phyloP scores from a whole-genome alignment of 2,797 vertebrate species.

The Cyclura pinguis region DNA sequence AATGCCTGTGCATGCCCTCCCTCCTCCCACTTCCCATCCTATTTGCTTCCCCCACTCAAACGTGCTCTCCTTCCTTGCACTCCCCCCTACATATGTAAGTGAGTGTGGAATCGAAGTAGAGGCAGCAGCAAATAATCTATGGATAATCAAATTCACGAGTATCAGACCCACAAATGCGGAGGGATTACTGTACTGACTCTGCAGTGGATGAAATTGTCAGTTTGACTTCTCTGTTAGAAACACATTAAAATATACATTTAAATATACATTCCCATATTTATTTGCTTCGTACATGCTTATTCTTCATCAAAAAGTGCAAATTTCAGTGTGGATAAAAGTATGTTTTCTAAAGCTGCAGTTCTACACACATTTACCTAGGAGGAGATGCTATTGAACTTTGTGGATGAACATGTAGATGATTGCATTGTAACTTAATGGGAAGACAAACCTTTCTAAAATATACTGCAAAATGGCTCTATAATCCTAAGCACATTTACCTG shows the following conservation, averaged over 20 bases:
- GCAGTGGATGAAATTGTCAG: constrained; percentile 55
- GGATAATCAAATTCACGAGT: no score
- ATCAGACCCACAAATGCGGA: no score
- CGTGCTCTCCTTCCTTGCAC: no score
- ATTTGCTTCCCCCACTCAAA: no score
- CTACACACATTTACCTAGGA: background rate
- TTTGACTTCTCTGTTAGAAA: background rate
- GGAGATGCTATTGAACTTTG: background rate
- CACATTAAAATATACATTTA: background rate
- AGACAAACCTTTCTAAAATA: background rate
- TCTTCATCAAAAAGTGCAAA: background rate
- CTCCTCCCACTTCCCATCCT: no score
- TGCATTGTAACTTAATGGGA: constrained; percentile 17
- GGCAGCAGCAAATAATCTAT: no score
- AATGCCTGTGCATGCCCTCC: no score
- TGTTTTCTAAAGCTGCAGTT: constrained; percentile 26
- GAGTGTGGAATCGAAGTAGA: no score
- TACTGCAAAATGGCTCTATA: background rate
- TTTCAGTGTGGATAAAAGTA: background rate
- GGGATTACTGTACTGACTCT: constrained; percentile 32
- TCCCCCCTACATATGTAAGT: no score
- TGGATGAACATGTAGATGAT: background rate
- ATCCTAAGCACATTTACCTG: no score
- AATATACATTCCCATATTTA: background rate
- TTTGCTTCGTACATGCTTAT: background rate